A percentile compares a stretch with the other conserved stretches of the same genome.
These are phyloP conservation scores for Petrosia ficiformis DNA, from an alignment of 37 sponge, comb jelly and placozoan genomes.

Conservation along the genomic window DNA sequence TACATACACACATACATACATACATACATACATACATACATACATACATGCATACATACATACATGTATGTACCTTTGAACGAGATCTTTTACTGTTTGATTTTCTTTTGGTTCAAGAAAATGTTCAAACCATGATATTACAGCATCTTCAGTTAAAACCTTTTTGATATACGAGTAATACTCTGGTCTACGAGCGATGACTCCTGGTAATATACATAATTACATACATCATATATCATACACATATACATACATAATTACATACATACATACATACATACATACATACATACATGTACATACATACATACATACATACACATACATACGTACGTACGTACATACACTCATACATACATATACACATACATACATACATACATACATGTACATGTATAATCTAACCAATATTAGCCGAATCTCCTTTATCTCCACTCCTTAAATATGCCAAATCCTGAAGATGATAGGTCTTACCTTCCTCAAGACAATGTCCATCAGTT, in stretches of 20 bases:
- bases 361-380: not conserved
- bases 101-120: conserved; percentile 46
- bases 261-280: conserved; percentile 22
- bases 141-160: conserved; percentile 57
- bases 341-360: too few relatives aligned
- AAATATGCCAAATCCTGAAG: conserved; percentile 87
- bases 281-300: conserved; percentile 21
- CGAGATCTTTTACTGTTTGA: conserved; percentile 17
- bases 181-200: conserved; percentile 58
- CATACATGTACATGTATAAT: not conserved
- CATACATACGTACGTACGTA: too few relatives aligned
- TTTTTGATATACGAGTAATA: conserved; percentile 55
- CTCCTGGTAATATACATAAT: too few relatives aligned
- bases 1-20: conserved; percentile 34
- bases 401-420: conserved; percentile 93
- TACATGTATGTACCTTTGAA: not conserved
- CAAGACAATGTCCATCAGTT: too few relatives aligned
- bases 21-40: too few relatives aligned
- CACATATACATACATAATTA: too few relatives aligned
- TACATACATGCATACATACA: too few relatives aligned
- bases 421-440: conserved; percentile 96
- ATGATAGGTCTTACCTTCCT: conserved; percentile 14
- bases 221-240: too few relatives aligned
- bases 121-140: conserved; percentile 70
- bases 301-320: conserved; percentile 21